These are phyloP conservation scores for Exocentrus adspersus DNA, from an alignment of 2,888 invertebrate genomes.

Conservation along the genomic window DNA sequence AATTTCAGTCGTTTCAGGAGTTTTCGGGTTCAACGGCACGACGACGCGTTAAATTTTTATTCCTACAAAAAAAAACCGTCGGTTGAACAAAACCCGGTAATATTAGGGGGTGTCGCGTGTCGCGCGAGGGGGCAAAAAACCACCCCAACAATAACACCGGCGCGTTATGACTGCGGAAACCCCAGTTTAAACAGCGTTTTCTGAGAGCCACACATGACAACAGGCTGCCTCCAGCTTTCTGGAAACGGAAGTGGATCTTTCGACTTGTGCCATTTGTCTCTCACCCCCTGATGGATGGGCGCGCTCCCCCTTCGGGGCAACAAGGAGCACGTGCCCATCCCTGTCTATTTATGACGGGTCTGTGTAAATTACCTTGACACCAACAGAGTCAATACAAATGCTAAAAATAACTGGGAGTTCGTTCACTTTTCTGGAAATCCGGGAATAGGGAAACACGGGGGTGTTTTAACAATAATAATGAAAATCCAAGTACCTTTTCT, in stretches of 20 bases:
- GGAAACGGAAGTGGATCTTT: slow-evolving; percentile 62
- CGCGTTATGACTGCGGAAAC: slow-evolving; percentile 57
- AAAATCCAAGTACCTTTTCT: no score
- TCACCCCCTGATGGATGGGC: slow-evolving; percentile 58
- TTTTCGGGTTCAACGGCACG: no score
- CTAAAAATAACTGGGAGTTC: slow-evolving; percentile 44
- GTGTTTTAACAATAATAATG: no score
- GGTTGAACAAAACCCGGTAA: slow-evolving; percentile 52
- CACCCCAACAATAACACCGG: slow-evolving; percentile 47
- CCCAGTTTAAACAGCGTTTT: slow-evolving; percentile 59
- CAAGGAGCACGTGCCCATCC: slow-evolving; percentile 58
- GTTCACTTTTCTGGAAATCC: slow-evolving; percentile 40
- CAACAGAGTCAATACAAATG: slow-evolving; percentile 58
- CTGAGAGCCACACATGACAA: slow-evolving; percentile 59
- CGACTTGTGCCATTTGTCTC: slow-evolving; percentile 63
- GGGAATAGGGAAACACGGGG: slow-evolving; percentile 44
- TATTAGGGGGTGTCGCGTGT: slow-evolving; percentile 45
- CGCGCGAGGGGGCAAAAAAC: slow-evolving; percentile 37
- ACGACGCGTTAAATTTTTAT: no score
- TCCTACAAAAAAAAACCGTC: no score
- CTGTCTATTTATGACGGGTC: slow-evolving; percentile 60
- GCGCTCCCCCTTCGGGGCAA: slow-evolving; percentile 59
- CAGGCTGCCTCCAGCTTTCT: slow-evolving; percentile 64
- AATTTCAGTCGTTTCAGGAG: no score
- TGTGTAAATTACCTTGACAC: slow-evolving; percentile 64